A percentile compares a stretch with the other conserved stretches of the same genome.
These are phyloP conservation scores for Acropora yongei DNA, from an alignment of 64 coral and sea anemone genomes.

Conservation along the genomic window DNA sequence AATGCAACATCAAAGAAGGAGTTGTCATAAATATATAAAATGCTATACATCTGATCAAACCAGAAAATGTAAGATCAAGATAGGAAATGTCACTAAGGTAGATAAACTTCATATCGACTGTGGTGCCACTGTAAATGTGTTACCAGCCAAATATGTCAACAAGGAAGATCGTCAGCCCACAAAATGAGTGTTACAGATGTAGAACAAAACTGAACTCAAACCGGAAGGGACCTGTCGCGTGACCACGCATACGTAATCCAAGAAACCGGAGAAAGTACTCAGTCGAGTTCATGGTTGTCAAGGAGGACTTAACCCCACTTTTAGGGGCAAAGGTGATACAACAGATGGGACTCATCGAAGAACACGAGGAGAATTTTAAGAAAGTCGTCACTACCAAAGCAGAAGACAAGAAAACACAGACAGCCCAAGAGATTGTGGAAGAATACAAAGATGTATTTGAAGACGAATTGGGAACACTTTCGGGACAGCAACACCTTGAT, in stretches of 20 bases:
- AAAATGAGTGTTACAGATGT: too few species aligned
- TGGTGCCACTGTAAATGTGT: constrained; percentile 66
- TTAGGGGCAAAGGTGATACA: constrained; percentile 1
- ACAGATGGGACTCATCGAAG: constrained; percentile 23
- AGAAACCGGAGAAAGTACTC: constrained; percentile 30
- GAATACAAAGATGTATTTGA: constrained; percentile 28
- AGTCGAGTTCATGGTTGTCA: too few species aligned
- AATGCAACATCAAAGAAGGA: too few species aligned
- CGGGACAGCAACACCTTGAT: constrained; percentile 29
- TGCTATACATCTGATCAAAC: too few species aligned
- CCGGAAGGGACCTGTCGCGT: constrained; percentile 40
- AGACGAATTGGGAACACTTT: background rate
- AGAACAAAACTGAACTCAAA: constrained; percentile 49
- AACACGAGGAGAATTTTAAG: background rate
- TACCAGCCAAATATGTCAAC: constrained; percentile 35
- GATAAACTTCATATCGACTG: too few species aligned
- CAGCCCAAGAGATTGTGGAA: constrained; percentile 43
- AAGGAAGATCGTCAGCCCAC: too few species aligned
- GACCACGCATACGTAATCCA: constrained; percentile 48
- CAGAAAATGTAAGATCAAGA: too few species aligned
- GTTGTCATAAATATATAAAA: too few species aligned
- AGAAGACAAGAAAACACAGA: background rate
- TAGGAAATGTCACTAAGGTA: too few species aligned
- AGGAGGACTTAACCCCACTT: too few species aligned
- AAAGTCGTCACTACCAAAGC: background rate